A percentile compares a stretch with the other conserved stretches of the same genome.
These are phyloP conservation scores for Andrena flavipes DNA, from an alignment of 2,888 invertebrate genomes.

Conservation along the genomic window DNA sequence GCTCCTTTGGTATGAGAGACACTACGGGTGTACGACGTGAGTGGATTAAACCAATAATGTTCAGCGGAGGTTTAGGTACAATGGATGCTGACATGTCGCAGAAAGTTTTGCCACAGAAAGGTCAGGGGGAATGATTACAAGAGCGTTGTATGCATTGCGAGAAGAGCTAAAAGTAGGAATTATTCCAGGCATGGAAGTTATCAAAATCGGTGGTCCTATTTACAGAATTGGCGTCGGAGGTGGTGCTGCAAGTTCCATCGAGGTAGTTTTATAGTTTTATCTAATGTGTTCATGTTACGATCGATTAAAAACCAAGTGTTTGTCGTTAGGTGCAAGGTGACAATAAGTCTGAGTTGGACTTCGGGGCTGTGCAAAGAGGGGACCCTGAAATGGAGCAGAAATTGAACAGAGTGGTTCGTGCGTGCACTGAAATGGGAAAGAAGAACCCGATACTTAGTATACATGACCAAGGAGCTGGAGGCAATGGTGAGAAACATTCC, in stretches of 20 bases:
- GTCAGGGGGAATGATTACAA: constrained; percentile 81
- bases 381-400: constrained; percentile 99
- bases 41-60: constrained; percentile 99
- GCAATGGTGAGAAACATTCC: constrained; percentile 87
- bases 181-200: constrained; percentile 92
- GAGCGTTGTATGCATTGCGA: not conserved
- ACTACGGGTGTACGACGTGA: constrained; percentile 91
- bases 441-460: constrained; percentile 97
- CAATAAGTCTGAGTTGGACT: constrained; percentile 94
- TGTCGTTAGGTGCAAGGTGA: constrained; percentile 91
- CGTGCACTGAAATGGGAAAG: constrained; percentile 93
- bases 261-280: constrained; percentile 83
- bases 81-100: constrained; percentile 93
- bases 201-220: constrained; percentile 98
- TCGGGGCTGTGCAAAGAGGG: constrained; percentile 98
- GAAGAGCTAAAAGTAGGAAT: not conserved
- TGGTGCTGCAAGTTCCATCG: constrained; percentile 98
- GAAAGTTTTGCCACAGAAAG: constrained; percentile 91
- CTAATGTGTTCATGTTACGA: not conserved
- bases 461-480: constrained; percentile 99
- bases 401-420: constrained; percentile 95
- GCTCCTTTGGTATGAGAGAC: constrained; percentile 94
- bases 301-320: not conserved
- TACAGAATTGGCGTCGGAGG: constrained; percentile 99
- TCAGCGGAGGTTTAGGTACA: constrained; percentile 97